A percentile compares a stretch with the other conserved stretches of the same genome.
These are phyloP conservation scores for Tragelaphus buxtoni DNA, from an alignment of 2,113 vertebrate species.

Conservation along the genomic window DNA sequence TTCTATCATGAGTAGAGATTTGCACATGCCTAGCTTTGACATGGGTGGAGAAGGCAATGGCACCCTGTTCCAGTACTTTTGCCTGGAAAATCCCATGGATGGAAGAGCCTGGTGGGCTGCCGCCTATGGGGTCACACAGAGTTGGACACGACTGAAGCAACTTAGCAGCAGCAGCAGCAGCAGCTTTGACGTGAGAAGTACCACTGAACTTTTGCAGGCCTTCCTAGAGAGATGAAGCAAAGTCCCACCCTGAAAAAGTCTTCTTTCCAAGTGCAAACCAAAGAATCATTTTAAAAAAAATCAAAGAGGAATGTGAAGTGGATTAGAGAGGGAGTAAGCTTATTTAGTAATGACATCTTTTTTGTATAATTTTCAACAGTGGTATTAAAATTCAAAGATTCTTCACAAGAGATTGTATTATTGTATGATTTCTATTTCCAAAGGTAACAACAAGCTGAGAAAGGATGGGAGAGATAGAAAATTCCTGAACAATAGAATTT, in stretches of 20 bases:
- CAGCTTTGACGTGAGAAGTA: slow-evolving; percentile 4
- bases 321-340: background rate
- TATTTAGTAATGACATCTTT: background rate
- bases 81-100: too few relatives aligned
- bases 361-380: background rate
- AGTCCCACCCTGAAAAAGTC: background rate
- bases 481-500: slow-evolving; percentile 26
- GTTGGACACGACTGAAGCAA: too few relatives aligned
- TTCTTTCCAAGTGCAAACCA: background rate
- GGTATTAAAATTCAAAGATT: slow-evolving; percentile 20
- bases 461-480: background rate
- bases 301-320: slow-evolving; percentile 1
- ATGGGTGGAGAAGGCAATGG: background rate
- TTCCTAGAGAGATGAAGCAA: slow-evolving; percentile 17
- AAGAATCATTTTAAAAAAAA: slow-evolving; percentile 35
- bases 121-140: too few relatives aligned
- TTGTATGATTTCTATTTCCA: slow-evolving; percentile 21
- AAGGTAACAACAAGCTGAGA: background rate
- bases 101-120: too few relatives aligned
- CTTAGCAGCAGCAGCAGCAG: too few relatives aligned
- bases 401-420: background rate
- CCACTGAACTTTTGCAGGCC: background rate
- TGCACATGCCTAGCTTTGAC: slow-evolving; percentile 28
- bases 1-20: slow-evolving; percentile 34
- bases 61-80: too few relatives aligned